Evolutionary conservation across 2,888 invertebrate species (phyloP), one percentile per base, ranked within the genome.

Genomic region (Cephus rjabovi): DNA sequence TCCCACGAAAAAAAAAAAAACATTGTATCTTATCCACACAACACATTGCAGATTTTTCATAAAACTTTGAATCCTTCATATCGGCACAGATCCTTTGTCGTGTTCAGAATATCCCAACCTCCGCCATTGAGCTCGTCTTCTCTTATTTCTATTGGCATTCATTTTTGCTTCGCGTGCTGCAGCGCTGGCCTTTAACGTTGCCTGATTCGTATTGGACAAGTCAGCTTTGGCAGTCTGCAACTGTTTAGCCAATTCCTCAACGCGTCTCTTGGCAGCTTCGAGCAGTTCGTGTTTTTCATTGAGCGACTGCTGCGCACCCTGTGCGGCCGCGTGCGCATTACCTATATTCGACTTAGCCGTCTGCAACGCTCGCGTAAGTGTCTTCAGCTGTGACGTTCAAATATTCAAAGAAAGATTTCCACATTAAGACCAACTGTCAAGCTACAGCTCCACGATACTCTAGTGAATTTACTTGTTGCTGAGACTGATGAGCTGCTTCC

Each of bases 111-210:
- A 71, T 12, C 34, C 12, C 12, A 4, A 33, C 71, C 71, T 71
- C 12, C 71, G 75, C 78, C 78, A 78, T 4, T 76, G 34, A n/a
- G 76, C 78, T 71, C 73, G 70, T 12, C 76, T 73, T 80, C 89
- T 83, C 85, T 92, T 93, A 88, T 92, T 94, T 77, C 92, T 91
- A 80, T 92, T 91, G 0, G 94, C 94, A 80, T 94, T 94, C 0
- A 94, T 93, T 82, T 95, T 95, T 11, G 95, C 95, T 30, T 95
- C 94, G 34, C 94, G 93, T 0, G 96, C 96, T 0, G 96, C 94
- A 77, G 94, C 93, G 33, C 94, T 94, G 0, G 96, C 96, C 80
- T 94, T 94, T 74, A 94, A 94, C 0, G 95, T 95, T 0, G 95
- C 95, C 79, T 94, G 93, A 85, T 95, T 95, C 0, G 95, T 96